Percentiles rank a stretch among this genome's conserved stretches.
Conservation (phyloP, 2,113 vertebrate genomes). For the Festucalex cinctus region DNA sequence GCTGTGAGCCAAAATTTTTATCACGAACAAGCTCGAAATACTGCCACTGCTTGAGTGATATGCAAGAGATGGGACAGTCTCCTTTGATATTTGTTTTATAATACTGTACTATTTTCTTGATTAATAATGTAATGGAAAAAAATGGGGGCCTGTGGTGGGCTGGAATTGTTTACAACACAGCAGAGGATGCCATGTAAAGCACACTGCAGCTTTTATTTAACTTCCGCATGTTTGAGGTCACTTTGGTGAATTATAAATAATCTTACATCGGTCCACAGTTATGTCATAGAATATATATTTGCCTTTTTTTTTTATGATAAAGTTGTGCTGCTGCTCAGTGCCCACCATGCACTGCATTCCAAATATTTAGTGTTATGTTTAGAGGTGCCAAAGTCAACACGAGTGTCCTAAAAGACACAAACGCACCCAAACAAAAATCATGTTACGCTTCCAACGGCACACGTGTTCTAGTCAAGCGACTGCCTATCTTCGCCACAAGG, state of each 20-base stretch:
- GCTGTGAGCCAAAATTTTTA: no score
- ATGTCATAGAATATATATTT: background rate
- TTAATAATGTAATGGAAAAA: no score
- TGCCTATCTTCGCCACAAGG: background rate
- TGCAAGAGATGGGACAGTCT: no score
- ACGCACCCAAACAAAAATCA: background rate
- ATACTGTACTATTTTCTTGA: no score
- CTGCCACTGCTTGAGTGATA: no score
- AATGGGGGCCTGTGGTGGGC: no score
- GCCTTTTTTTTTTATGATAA: background rate
- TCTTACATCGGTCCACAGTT: background rate
- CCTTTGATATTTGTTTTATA: no score
- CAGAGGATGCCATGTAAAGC: background rate
- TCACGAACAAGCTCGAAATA: no score
- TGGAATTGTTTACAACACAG: no score
- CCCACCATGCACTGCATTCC: background rate
- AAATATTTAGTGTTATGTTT: constrained; percentile 1
- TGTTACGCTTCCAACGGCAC: background rate
- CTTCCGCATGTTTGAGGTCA: background rate
- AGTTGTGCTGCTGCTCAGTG: background rate
- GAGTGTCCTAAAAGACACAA: background rate
- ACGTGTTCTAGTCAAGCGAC: background rate
- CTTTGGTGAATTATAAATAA: background rate
- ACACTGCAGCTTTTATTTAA: background rate
- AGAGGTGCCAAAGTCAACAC: background rate